Percentiles rank a stretch among this genome's conserved stretches.
Conservation (phyloP, 2,888 invertebrate genomes). For the Lacanobia oleracea region DNA sequence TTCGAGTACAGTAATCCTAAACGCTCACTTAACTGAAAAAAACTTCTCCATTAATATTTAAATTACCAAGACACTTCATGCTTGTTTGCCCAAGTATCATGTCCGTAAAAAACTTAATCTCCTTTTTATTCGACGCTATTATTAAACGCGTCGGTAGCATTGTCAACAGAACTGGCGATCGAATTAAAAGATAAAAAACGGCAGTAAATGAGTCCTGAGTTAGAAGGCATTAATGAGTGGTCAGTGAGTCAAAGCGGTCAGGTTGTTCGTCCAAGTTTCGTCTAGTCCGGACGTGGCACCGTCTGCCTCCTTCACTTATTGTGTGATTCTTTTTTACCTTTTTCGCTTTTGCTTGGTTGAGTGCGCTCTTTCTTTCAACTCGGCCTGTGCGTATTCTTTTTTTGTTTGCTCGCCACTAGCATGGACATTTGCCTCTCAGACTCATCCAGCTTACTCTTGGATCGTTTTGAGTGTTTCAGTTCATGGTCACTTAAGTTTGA, state of each 20-base stretch:
- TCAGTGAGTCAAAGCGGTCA: constrained; percentile 75
- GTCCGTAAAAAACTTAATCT: constrained; percentile 15
- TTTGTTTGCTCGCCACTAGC: constrained; percentile 81
- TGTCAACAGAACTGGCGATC: constrained; percentile 46
- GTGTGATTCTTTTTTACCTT: constrained; percentile 81
- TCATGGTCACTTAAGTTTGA: constrained; percentile 74
- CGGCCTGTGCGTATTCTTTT: constrained; percentile 78
- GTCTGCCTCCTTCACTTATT: constrained; percentile 81
- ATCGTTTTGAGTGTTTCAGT: constrained; percentile 70
- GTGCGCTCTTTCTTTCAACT: constrained; percentile 82
- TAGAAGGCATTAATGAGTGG: constrained; percentile 55
- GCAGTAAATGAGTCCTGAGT: constrained; percentile 36
- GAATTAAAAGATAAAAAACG: constrained; percentile 44
- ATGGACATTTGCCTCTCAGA: constrained; percentile 82
- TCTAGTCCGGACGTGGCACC: constrained; percentile 80
- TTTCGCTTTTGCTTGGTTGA: constrained; percentile 80
- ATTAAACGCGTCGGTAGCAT: constrained; percentile 31
- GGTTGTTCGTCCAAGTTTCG: constrained; percentile 76
- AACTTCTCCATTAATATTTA: background rate
- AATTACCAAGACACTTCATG: background rate
- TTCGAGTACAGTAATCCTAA: background rate
- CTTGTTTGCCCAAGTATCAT: constrained; percentile 11
- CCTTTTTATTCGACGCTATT: constrained; percentile 9
- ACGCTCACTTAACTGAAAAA: background rate
- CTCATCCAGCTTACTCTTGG: constrained; percentile 73